Percentiles rank a stretch among this genome's conserved stretches.
Evolutionary conservation across 2,113 vertebrate species (phyloP).

Genomic region (Vireo altiloquus): DNA sequence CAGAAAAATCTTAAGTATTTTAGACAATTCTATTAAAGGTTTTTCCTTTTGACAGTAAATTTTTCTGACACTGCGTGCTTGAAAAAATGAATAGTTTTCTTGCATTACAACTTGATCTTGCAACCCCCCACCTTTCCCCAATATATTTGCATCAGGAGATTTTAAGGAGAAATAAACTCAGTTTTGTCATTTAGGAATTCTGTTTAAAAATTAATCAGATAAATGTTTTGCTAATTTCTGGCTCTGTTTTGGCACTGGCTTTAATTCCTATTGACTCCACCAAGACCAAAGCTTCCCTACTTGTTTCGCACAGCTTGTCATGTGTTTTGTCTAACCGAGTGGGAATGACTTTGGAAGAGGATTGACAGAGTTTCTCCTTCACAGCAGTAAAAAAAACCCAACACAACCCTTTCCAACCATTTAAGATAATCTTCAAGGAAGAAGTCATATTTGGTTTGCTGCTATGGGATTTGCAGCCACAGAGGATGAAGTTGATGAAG

Average conservation of each 20-base stretch:
- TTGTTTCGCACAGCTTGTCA: neutral
- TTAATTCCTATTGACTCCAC: neutral
- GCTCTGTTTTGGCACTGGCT: neutral
- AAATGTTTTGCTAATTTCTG: neutral
- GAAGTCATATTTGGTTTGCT: neutral
- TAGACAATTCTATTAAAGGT: neutral
- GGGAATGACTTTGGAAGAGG: neutral
- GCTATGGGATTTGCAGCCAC: neutral
- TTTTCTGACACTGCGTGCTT: neutral
- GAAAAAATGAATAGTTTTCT: neutral
- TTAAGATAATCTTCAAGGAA: neutral
- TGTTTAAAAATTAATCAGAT: neutral
- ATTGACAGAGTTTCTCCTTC: neutral
- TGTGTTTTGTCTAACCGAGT: neutral
- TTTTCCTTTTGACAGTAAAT: neutral
- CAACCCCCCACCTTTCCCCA: neutral
- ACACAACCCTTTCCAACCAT: neutral
- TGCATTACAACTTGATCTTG: neutral
- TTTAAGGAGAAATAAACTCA: neutral
- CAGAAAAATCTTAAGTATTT: neutral
- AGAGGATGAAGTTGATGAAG: neutral
- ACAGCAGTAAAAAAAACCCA: neutral
- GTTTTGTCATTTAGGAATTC: neutral
- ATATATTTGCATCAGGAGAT: neutral
- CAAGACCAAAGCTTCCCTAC: neutral